Base-by-base conservation (phyloP, 2,113 vertebrate species). In the Hippolais icterina region DNA sequence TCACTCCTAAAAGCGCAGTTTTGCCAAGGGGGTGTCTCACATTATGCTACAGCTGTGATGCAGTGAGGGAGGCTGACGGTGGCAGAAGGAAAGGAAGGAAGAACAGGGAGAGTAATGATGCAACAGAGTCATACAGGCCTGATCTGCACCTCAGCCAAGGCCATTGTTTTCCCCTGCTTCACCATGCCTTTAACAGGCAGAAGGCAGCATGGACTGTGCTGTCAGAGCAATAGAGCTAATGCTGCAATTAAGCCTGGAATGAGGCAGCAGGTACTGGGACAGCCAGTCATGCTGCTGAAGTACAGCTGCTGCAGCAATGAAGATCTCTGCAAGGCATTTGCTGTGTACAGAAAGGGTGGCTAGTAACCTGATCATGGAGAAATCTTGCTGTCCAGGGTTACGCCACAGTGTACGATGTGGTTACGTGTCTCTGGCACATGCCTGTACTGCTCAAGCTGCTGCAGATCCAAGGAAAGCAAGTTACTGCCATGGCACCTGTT, bases 361-460 rank as follows among this genome's bases (percentile, higher is more conserved):
- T 31, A 23, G 27, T 28, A 56, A 85, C 17, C 50, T 29, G 16
- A 92, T 41, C 57, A 22, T 23, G 12, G 41, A 91, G 52, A 84
- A 94, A 66, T 21, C 56, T 71, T 3, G 5, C 69, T 35, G 37
- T 25, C 42, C 44, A 13, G 15, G 35, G 56, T 66, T 56, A 66
- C 1, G 0, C 31, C 61, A n/a, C 1, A 12, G 37, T 3, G 11
- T 21, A 52, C 77, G 54, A 42, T 1, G 0, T 16, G 54, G 69
- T 35, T 78, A 49, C 1, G 1, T 3, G 20, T 35, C 71, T 28
- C 8, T 0, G 13, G 65, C 15, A 71, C 46, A 75, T 1, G 9
- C 25, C 53, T 39, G 61, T 5, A 0, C 1, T 8, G 52, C 65
- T 69, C n/a, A 31, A 22, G 64, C 50, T 63, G 61, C 65, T 3